Base-by-base conservation (phyloP, 2,113 vertebrate species). In the Callorhinus ursinus region DNA sequence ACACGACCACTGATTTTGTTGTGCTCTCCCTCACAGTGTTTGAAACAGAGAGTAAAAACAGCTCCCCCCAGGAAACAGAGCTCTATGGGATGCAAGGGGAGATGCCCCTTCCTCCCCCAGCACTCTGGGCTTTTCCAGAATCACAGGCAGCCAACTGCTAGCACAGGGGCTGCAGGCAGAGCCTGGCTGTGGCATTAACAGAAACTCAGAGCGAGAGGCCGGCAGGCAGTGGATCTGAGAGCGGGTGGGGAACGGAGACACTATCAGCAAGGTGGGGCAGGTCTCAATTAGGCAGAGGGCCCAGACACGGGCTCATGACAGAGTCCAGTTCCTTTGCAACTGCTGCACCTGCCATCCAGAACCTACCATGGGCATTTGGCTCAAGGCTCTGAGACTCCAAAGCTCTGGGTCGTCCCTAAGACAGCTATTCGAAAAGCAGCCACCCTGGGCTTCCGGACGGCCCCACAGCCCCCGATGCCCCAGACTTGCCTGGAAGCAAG, bases 31-130 rank as follows among this genome's bases (percentile, higher is more conserved):
- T 55, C 80, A 55, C 82, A 55, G 33, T 80, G 46, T 95, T 97
- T 95, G 53, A 92, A 93, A 92, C 36, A 19, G 53, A 92, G 74
- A 69, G 88, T 88, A 96, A 88, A 90, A 98, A 97, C 76, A 12
- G 69, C 80, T 95, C 83, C 89, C 84, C 84, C 53, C 53, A 88
- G 90, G 92, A 96, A 93, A 74, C 61, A 76, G 82, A 93, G 71
- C 76, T 87, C 82, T 19, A 88, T 19, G 59, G 76, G 76, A 76
- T 79, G 28, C 0, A 6, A 84, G 83, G 88, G 81, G 79, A 31
- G 28, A 67, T 76, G 59, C 51, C 69, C 26, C 74, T 9, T 46
- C 79, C 8, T 19, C 39, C 57, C 57, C 92, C 15, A 3, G 83
- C 72, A 87, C 59, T 71, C 85, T 61, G 90, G 90, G 92, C 80